Evolutionary conservation across 1,140 invertebrate genomes (phyloP).

Genomic region (Kradibia gibbosae): DNA sequence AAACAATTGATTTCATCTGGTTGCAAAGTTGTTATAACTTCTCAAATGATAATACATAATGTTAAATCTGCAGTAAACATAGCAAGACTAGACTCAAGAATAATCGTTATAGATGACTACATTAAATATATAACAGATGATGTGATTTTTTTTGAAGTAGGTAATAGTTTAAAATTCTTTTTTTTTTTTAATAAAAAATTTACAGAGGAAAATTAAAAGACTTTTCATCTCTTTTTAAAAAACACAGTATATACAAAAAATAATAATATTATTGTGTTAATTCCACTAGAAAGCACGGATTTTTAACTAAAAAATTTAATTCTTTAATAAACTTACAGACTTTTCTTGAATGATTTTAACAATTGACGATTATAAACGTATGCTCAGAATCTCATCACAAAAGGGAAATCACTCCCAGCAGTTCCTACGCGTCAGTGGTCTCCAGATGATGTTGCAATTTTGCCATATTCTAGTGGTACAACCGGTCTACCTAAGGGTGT

Average conservation of each 20-base stretch:
- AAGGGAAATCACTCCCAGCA: conserved; percentile 61
- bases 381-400: conserved; percentile 63
- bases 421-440: conserved; percentile 54
- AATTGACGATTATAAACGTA: neutral
- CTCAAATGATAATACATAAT: conserved; percentile 68
- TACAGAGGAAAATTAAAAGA: too few species aligned
- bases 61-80: conserved; percentile 56
- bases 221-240: neutral
- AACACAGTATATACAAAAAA: neutral
- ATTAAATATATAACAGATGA: conserved; percentile 56
- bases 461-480: conserved; percentile 89
- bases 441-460: conserved; percentile 72
- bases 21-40: conserved; percentile 80
- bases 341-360: neutral
- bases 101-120: conserved; percentile 63
- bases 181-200: neutral
- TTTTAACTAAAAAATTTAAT: neutral
- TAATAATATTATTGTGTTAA: too few species aligned
- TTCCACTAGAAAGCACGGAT: too few species aligned
- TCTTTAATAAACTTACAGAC: neutral
- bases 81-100: conserved; percentile 48
- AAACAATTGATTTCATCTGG: conserved; percentile 79
- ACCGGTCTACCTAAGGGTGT: conserved; percentile 94
- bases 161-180: neutral
- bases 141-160: conserved; percentile 64